Base-by-base conservation (phyloP, 2,113 vertebrate species). In the Hippoglossus stenolepis region DNA sequence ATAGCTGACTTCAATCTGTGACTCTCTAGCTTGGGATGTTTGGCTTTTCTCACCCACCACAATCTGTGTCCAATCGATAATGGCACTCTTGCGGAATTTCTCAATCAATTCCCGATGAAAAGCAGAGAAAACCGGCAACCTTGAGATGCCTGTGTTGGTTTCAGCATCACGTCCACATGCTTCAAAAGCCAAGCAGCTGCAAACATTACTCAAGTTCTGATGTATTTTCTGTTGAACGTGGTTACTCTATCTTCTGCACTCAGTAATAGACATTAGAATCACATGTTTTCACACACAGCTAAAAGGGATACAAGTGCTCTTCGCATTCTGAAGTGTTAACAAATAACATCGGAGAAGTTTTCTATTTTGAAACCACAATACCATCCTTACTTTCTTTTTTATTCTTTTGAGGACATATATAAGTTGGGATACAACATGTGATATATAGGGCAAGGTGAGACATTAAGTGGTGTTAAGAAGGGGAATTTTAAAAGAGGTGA, bases 51-150 rank as follows among this genome's bases (percentile, higher is more conserved):
- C 56, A 58, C 70, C 45, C 43, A 15, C n/a, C 65, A 77, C 79
- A 89, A 90, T 84, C 77, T 84, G 71, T 14, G 63, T 63, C 59
- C 59, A 72, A 93, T 93, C 82, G 59, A 93, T 91, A 85, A 54
- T 49, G 24, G 45, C 57, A 13, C 77, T 89, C 80, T 69, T 85
- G 69, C n/a, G 69, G 86, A 85, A 92, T 92, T 88, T 89, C 69
- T 88, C 70, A 82, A 91, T 89, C 90, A 88, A 84, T 94, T 92
- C 83, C 67, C 70, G 68, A 79, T 75, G 75, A 85, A 90, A 87
- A 83, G 84, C 61, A 65, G 38, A 87, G 72, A 82, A 83, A 88
- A 68, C 38, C 61, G 18, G 70, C 70, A 87, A 77, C 88, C 85
- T 88, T 90, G 87, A 87, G 79, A 64, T 73, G 77, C n/a, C 17